A percentile compares a stretch with the other conserved stretches of the same genome.
phyloP scores from a whole-genome alignment of 2,797 vertebrate species.

The Phrynocephalus guinanensis region DNA sequence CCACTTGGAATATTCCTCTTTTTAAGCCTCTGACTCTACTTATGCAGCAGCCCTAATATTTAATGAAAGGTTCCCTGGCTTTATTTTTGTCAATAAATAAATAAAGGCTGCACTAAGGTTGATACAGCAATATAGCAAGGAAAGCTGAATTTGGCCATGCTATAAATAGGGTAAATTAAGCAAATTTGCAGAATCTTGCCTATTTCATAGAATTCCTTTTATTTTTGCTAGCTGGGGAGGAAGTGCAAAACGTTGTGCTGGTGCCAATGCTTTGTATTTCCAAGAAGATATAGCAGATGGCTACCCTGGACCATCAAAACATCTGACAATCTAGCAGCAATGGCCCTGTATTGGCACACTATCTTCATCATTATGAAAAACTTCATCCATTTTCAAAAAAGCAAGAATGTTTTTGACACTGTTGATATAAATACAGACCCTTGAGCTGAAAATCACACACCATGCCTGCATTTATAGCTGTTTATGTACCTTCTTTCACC shows the following conservation, averaged over 20 bases:
- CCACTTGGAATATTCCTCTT: not conserved
- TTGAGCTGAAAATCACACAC: not conserved
- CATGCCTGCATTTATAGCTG: not conserved
- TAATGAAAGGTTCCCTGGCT: not conserved
- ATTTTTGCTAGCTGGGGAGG: not conserved
- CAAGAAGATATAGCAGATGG: not conserved
- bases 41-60: not conserved
- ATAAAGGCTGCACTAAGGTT: not conserved
- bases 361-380: not conserved
- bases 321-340: not conserved
- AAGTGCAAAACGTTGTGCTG: not conserved
- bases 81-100: not conserved
- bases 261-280: not conserved
- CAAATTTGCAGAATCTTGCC: not conserved
- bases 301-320: not conserved
- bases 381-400: not conserved
- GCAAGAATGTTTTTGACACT: not conserved
- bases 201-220: not conserved
- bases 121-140: not conserved
- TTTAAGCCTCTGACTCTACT: not conserved
- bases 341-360: not conserved
- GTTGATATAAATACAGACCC: not conserved
- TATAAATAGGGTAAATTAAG: slow-evolving; percentile 4
- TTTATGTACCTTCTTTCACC: not conserved
- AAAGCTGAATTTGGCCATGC: not conserved